Evolutionary conservation across 2,113 vertebrate species (phyloP).

Genomic region (Cairina moschata): DNA sequence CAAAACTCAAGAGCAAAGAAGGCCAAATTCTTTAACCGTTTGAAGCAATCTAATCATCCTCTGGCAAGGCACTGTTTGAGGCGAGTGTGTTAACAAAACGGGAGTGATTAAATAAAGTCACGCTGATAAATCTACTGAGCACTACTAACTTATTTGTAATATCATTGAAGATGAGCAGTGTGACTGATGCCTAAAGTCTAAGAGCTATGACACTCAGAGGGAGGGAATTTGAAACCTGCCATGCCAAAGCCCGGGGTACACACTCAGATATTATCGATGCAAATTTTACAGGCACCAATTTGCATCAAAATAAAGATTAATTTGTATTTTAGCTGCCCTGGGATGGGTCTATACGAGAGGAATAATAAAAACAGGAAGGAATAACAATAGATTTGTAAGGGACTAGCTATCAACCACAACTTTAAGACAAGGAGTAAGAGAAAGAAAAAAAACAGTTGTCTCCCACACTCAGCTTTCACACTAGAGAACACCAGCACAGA

Average conservation of each 20-base stretch:
- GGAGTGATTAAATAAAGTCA: slow-evolving; percentile 15
- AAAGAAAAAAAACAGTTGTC: background rate
- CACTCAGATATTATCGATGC: background rate
- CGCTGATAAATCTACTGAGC: background rate
- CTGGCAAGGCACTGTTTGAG: slow-evolving; percentile 3
- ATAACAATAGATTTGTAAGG: background rate
- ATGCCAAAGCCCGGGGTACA: background rate
- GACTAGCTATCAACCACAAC: background rate
- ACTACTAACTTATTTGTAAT: background rate
- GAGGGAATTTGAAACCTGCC: slow-evolving; percentile 11
- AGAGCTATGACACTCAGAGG: slow-evolving; percentile 11
- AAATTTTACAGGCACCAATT: background rate
- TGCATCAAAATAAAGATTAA: slow-evolving; percentile 29
- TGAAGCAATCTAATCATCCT: slow-evolving; percentile 15
- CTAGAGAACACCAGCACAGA: background rate
- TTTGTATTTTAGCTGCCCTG: background rate
- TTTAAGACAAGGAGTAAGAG: background rate
- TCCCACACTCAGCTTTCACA: background rate
- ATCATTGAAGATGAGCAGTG: background rate
- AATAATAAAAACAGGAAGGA: background rate
- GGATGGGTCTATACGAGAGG: background rate
- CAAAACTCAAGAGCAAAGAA: background rate
- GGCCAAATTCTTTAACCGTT: background rate
- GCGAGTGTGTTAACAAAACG: slow-evolving; percentile 1
- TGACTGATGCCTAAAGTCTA: background rate